These are phyloP conservation scores for Ariopsis seemanni DNA, from an alignment of 2,113 vertebrate species.

Conservation along the genomic window DNA sequence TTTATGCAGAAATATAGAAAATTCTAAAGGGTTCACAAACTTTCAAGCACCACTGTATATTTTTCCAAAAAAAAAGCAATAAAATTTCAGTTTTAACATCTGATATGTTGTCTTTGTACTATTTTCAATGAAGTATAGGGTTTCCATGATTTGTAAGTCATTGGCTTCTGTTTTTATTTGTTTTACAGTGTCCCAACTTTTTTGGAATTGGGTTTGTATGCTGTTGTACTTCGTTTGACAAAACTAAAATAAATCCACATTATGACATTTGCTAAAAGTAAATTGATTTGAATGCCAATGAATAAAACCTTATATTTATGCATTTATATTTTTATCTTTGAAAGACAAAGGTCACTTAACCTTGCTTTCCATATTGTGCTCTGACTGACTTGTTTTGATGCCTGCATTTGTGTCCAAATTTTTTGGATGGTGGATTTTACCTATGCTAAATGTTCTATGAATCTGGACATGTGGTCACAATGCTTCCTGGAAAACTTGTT, in stretches of 20 bases:
- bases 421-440: not conserved
- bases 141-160: no score
- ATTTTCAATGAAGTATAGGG: no score
- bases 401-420: not conserved
- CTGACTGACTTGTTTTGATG: not conserved
- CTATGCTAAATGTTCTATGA: not conserved
- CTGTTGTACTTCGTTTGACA: not conserved
- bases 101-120: no score
- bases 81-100: no score
- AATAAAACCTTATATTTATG: not conserved
- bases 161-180: no score
- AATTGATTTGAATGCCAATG: not conserved
- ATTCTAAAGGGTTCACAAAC: no score
- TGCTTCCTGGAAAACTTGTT: not conserved
- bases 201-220: no score
- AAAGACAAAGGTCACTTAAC: not conserved
- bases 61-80: no score
- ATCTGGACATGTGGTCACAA: not conserved
- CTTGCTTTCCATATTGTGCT: not conserved
- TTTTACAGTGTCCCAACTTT: no score
- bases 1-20: no score
- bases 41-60: no score
- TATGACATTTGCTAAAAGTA: not conserved
- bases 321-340: not conserved
- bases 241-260: not conserved